Conservation (phyloP, 2,113 vertebrate species). For the Centropristis striata region DNA sequence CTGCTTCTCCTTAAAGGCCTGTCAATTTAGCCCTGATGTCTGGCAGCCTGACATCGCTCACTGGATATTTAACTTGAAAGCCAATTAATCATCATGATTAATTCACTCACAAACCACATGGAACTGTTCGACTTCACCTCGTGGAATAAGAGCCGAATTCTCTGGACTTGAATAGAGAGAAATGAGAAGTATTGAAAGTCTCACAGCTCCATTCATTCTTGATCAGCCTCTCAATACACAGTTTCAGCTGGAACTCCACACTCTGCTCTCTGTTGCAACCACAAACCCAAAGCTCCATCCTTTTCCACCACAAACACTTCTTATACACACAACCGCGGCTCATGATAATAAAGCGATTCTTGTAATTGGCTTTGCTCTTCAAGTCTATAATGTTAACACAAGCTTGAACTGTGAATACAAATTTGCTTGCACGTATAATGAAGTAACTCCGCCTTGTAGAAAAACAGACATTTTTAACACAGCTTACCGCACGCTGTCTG, state of each 20-base stretch:
- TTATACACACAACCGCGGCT: background rate
- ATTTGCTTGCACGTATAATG: conserved; percentile 61
- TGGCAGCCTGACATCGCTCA: conserved; percentile 87
- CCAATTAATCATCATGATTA: conserved; percentile 90
- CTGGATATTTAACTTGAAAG: conserved; percentile 88
- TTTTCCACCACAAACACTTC: conserved; percentile 35
- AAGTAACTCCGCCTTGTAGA: conserved; percentile 28
- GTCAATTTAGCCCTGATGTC: conserved; percentile 85
- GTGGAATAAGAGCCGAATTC: conserved; percentile 57
- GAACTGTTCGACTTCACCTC: conserved; percentile 83
- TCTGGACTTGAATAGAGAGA: conserved; percentile 57
- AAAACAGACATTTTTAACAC: conserved; percentile 31
- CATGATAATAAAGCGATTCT: conserved; percentile 35
- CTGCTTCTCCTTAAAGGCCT: conserved; percentile 87
- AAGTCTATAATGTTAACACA: conserved; percentile 63
- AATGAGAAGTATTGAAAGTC: conserved; percentile 46
- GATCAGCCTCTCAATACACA: conserved; percentile 51
- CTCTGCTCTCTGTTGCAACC: conserved; percentile 15
- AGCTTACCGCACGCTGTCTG: background rate
- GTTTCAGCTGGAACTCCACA: conserved; percentile 60
- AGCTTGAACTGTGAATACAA: conserved; percentile 63
- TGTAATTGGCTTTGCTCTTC: conserved; percentile 63
- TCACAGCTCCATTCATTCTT: conserved; percentile 56
- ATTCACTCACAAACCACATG: conserved; percentile 86
- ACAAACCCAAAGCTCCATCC: conserved; percentile 31